Evolutionary conservation across 2,797 vertebrate species (phyloP), one percentile per base, ranked within the genome.

Genomic region (Ciconia nigra): DNA sequence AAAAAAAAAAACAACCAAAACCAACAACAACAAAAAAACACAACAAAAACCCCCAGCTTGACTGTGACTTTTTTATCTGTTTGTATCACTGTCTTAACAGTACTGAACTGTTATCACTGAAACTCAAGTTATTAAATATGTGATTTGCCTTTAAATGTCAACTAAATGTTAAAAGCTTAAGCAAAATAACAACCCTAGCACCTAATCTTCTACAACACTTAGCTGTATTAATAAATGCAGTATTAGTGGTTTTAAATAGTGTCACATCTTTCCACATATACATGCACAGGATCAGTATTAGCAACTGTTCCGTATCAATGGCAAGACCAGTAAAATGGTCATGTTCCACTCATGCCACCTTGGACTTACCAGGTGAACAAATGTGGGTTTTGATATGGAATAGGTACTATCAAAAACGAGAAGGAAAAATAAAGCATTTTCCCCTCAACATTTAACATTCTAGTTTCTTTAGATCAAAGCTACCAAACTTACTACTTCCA

Each of bases 141-240:
- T 57, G 31, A 79, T 83, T 69, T 92, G 55, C 44, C 21, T 66
- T 58, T 51, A 95, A 96, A 96, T 92, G 94, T 93, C 95, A 95
- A 17, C 35, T 66, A 51, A 89, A 86, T 58, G 83, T 89, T 91
- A 90, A 46, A 84, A 83, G n/a, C 72, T 63, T 26, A 57, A 83
- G 31, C 22, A 14, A 82, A 52, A 70, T 11, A 89, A 52, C 14
- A 35, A 37, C 13, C 52, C 24, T 15, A 51, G 58, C 37, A 41
- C 25, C 29, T 61, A 9, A 39, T 44, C 25, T 49, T n/a, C 29
- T 63, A 5, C 44, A 72, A 22, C 15, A 22, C 12, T 52, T 37
- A 31, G 17, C 37, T 76, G 20, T 18, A 73, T 51, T 84, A 78
- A 74, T 19, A 82, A 87, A 61, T 16, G 28, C 49, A 49, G 33